A percentile compares a stretch with the other conserved stretches of the same genome.
These are phyloP conservation scores for Seriola rivoliana DNA, from an alignment of 2,113 vertebrate genomes.

Conservation along the genomic window DNA sequence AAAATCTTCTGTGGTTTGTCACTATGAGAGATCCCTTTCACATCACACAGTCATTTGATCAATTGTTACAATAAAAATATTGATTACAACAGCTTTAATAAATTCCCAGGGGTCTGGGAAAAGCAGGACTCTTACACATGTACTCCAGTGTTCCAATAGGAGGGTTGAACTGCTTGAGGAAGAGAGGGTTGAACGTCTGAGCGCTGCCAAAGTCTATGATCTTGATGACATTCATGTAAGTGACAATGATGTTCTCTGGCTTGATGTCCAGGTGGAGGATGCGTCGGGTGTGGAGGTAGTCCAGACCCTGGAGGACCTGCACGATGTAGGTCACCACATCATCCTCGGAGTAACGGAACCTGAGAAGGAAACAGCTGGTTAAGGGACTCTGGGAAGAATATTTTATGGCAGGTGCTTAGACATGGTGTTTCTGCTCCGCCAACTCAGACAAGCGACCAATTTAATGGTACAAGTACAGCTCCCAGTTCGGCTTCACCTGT, in stretches of 20 bases:
- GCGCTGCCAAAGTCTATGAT: constrained; percentile 97
- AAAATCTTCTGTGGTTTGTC: background rate
- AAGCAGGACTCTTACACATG: constrained; percentile 89
- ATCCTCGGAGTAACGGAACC: constrained; percentile 97
- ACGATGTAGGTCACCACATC: constrained; percentile 93
- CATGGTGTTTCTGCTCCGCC: background rate
- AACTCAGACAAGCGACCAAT: background rate
- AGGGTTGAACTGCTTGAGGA: constrained; percentile 90
- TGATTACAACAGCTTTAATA: background rate
- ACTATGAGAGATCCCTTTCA: background rate
- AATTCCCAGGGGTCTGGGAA: background rate
- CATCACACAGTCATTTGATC: background rate
- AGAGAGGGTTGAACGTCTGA: constrained; percentile 94
- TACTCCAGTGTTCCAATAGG: constrained; percentile 94
- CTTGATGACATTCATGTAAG: constrained; percentile 92
- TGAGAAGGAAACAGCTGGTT: constrained; percentile 58
- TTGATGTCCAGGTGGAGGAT: constrained; percentile 98
- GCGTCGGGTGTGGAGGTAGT: constrained; percentile 91
- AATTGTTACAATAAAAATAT: background rate
- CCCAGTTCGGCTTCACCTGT: constrained; percentile 85
- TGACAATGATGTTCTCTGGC: constrained; percentile 93
- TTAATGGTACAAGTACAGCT: background rate
- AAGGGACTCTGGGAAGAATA: background rate
- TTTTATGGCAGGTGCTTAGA: background rate
- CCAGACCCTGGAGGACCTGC: constrained; percentile 95